Evolutionary conservation across 1,140 invertebrate species (phyloP), one percentile per base, ranked within the genome.

Genomic region (Hirudo medicinalis): DNA sequence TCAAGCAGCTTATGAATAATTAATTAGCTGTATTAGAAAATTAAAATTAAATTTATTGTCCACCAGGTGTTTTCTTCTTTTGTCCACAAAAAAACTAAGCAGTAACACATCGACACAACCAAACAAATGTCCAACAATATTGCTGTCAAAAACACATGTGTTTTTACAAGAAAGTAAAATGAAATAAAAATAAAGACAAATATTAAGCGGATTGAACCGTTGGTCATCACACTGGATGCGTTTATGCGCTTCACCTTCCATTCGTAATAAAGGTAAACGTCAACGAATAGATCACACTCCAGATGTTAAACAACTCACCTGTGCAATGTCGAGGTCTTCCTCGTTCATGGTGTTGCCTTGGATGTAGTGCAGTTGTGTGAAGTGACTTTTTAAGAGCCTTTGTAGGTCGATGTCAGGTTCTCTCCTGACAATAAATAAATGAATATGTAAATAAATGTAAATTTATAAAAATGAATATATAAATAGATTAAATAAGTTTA

Each of bases 341-440:
- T 93, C 92, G 87, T 96, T 96, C 94, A 98, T 98, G 87, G 97
- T 96, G 82, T 92, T 93, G 84, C 94, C 94, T 88, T 96, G 92
- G 91, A 97, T 97, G 91, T 96, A 97, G 88, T 96, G 92, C 87
- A 97, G 93, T 83, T 94, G 96, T 78, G 93, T 97, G 88, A 95
- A 97, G 88, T 97, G 93, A 83, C 94, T 89, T 86, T 97, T 97
- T 83, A 97, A 89, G 79, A 97, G 88, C 84, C 94, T 92, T 86
- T 96, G 92, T 86, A 96, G 87, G 86, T 94, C 92, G 85, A 96
- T 87, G 86, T 94, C 92, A 40, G 92, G 92, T 66, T 79, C 75
- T 55, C 73, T 72, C 71, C 80, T 82, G 74, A n/a, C 75, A 78
- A 54, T 57, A 40, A 22, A 53, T 60, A 57, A 20, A 72, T 71